Evolutionary conservation across 2,113 vertebrate species (phyloP).

Genomic region (Nerophis ophidion): DNA sequence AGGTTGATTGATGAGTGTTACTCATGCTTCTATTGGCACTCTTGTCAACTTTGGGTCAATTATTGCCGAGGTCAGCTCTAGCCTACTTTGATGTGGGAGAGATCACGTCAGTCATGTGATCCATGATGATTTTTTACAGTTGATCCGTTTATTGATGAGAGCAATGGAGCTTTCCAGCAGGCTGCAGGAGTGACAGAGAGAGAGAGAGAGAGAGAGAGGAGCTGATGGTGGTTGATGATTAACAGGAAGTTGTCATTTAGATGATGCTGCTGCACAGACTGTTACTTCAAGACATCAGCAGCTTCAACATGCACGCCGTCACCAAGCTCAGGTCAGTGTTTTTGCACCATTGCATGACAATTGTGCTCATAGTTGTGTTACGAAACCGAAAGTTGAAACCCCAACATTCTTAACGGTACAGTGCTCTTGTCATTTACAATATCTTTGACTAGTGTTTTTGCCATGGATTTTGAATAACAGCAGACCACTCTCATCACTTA

Average conservation of each 20-base stretch:
- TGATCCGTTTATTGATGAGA: no score
- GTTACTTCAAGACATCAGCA: slow-evolving; percentile 41
- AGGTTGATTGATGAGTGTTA: no score
- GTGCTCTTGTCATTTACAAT: no score
- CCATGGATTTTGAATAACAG: no score
- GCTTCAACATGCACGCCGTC: slow-evolving; percentile 4
- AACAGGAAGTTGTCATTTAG: slow-evolving; percentile 57
- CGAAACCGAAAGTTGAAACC: no score
- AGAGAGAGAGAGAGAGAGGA: slow-evolving; percentile 1
- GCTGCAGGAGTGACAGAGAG: no score
- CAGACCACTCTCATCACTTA: no score
- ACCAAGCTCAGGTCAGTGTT: slow-evolving; percentile 47
- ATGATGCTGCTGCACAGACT: slow-evolving; percentile 48
- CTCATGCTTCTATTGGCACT: slow-evolving; percentile 12
- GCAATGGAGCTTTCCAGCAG: no score
- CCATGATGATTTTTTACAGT: slow-evolving; percentile 13
- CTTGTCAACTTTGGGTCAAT: slow-evolving; percentile 55
- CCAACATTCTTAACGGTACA: no score
- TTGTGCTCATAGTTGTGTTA: no score
- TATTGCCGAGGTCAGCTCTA: slow-evolving; percentile 43
- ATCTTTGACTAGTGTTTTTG: no score
- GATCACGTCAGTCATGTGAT: slow-evolving; percentile 44
- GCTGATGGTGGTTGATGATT: slow-evolving; percentile 64
- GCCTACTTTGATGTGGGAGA: slow-evolving; percentile 37
- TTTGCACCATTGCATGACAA: no score